Evolutionary conservation across 2,888 invertebrate genomes (phyloP).

Genomic region (Drosophila mayaguana): DNA sequence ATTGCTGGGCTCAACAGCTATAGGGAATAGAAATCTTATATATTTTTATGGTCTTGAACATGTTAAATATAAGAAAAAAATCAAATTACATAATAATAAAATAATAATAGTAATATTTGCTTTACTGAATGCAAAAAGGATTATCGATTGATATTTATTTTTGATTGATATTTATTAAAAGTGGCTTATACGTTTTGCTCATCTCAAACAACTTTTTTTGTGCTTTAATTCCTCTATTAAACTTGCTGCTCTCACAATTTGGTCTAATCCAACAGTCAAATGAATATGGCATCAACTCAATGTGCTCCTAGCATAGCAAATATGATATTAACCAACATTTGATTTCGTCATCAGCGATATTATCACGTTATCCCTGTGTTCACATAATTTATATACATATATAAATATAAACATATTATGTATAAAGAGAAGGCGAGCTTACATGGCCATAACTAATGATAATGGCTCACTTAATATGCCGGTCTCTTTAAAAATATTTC

Average conservation of each 20-base stretch:
- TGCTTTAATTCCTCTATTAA: neutral
- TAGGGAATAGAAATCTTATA: too few relatives aligned
- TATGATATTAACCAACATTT: constrained; percentile 3
- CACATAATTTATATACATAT: neutral
- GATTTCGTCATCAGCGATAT: constrained; percentile 52
- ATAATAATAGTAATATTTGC: too few relatives aligned
- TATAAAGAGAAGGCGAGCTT: constrained; percentile 11
- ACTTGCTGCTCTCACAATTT: neutral
- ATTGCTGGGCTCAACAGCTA: too few relatives aligned
- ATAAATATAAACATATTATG: neutral
- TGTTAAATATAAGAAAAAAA: too few relatives aligned
- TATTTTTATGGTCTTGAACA: too few relatives aligned
- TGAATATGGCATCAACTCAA: neutral
- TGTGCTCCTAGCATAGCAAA: neutral
- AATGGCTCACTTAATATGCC: constrained; percentile 65
- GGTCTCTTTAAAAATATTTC: constrained; percentile 41
- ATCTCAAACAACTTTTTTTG: neutral
- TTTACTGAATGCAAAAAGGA: too few relatives aligned
- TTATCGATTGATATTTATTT: too few relatives aligned
- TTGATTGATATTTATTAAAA: too few relatives aligned
- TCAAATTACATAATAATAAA: too few relatives aligned
- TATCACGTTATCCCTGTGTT: constrained; percentile 9
- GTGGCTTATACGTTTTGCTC: neutral
- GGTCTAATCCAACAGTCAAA: neutral
- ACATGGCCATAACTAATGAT: constrained; percentile 62